Base-by-base conservation (phyloP, 2,888 invertebrate genomes). In the Rhingia campestris region DNA sequence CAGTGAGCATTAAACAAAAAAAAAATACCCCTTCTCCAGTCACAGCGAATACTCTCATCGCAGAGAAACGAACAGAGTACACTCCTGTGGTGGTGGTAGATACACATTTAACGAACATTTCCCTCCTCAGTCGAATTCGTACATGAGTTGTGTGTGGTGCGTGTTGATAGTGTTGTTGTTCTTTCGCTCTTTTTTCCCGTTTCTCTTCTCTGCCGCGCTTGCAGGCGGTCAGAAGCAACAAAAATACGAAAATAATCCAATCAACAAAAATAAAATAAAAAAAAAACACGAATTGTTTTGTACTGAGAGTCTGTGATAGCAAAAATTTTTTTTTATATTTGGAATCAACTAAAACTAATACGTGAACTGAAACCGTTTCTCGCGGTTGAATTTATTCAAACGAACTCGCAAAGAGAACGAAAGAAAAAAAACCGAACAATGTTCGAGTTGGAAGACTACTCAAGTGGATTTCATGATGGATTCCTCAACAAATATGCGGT, bases 371-470 rank as follows among this genome's bases (percentile, higher is more conserved):
- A 32, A 14, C 53, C 47, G 22, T 22, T 22, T 73, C 47, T 67
- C 56, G 59, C 54, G 49, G 43, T 30, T 54, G 49, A 61, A 41
- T n/a, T 58, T 45, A 32, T 14, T 53, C 22, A 22, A 63, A 35
- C 41, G 30, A 53, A 58, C 14, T 51, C 61, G n/a, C 5, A 32
- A 74, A 70, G 61, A 76, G 54, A 39, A 58, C 22, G n/a, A n/a
- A n/a, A n/a, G n/a, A n/a, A 22, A 64, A 45, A 22, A 22, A 22
- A 22, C 22, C 32, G 58, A 72, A 88, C 93, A 92, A 94, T 94
- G 94, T 94, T 93, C 92, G 94, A 95, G 93, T 93, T 95, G 92
- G 93, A 93, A 93, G 94, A 94, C 93, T 94, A 93, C 93, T 93
- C 93, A 88, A 91, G 93, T 90, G 93, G 94, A 93, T 94, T 93